Evolutionary conservation across 2,888 invertebrate genomes (phyloP).

Genomic region (Drosophila mimetica): DNA sequence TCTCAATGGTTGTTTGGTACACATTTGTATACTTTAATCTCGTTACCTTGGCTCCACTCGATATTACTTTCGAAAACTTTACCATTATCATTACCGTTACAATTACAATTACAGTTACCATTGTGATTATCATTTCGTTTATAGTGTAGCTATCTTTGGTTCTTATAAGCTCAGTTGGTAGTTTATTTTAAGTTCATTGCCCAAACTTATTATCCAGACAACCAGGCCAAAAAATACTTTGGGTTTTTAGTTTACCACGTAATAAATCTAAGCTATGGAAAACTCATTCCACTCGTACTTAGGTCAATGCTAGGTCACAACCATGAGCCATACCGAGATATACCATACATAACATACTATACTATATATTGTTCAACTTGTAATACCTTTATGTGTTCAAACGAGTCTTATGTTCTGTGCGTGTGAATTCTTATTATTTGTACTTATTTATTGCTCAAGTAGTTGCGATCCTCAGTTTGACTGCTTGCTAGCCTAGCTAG

Average conservation of each 20-base stretch:
- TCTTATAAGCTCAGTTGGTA: slow-evolving; percentile 85
- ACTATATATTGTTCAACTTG: slow-evolving; percentile 70
- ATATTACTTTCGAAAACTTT: slow-evolving; percentile 54
- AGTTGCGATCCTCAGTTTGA: slow-evolving; percentile 64
- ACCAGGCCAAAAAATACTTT: slow-evolving; percentile 36
- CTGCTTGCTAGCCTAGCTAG: slow-evolving; percentile 69
- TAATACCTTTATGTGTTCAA: slow-evolving; percentile 83
- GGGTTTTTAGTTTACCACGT: slow-evolving; percentile 58
- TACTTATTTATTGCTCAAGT: slow-evolving; percentile 66
- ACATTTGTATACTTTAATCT: slow-evolving; percentile 35
- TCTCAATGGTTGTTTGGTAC: slow-evolving; percentile 83
- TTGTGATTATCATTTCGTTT: slow-evolving; percentile 24
- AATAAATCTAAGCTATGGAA: slow-evolving; percentile 64
- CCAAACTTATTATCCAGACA: slow-evolving; percentile 40
- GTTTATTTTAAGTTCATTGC: slow-evolving; percentile 85
- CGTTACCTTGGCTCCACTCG: slow-evolving; percentile 20
- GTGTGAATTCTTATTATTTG: slow-evolving; percentile 80
- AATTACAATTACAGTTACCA: slow-evolving; percentile 36
- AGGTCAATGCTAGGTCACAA: slow-evolving; percentile 73
- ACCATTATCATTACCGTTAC: slow-evolving; percentile 39
- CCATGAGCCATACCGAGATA: slow-evolving; percentile 47
- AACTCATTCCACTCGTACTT: slow-evolving; percentile 50
- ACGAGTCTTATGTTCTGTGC: slow-evolving; percentile 82
- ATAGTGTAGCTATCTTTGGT: slow-evolving; percentile 52
- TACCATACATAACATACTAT: slow-evolving; percentile 36